A percentile compares a stretch with the other conserved stretches of the same genome.
These are phyloP conservation scores for Zeus faber DNA, from an alignment of 2,113 vertebrate species.

Conservation along the genomic window DNA sequence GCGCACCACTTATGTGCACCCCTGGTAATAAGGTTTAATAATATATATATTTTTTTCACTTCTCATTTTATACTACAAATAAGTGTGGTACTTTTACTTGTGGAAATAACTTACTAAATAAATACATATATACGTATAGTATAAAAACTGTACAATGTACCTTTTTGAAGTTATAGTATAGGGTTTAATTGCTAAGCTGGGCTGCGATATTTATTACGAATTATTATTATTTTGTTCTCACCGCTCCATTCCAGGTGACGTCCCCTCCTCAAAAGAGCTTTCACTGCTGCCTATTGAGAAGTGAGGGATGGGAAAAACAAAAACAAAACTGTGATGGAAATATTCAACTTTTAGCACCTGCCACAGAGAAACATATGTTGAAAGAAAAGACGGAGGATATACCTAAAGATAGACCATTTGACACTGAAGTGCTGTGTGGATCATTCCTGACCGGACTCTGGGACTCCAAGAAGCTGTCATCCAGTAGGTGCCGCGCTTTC, in stretches of 20 bases:
- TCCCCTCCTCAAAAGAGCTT: slow-evolving; percentile 93
- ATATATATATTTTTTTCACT: too few relatives aligned
- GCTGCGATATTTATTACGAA: too few relatives aligned
- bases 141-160: background rate
- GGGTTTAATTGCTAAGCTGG: background rate
- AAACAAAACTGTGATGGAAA: too few relatives aligned
- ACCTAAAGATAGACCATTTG: slow-evolving; percentile 89
- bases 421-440: slow-evolving; percentile 62
- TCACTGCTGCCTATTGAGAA: slow-evolving; percentile 88
- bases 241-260: slow-evolving; percentile 89
- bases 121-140: too few relatives aligned
- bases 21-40: too few relatives aligned
- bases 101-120: too few relatives aligned
- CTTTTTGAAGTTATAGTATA: background rate
- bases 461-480: slow-evolving; percentile 93
- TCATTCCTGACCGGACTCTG: slow-evolving; percentile 82
- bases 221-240: slow-evolving; percentile 57
- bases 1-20: too few relatives aligned
- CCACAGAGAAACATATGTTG: too few relatives aligned
- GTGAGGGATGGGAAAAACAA: slow-evolving; percentile 1
- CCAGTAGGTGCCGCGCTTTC: slow-evolving; percentile 90
- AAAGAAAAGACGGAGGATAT: slow-evolving; percentile 7
- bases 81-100: too few relatives aligned
- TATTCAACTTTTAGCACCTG: too few relatives aligned
- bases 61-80: too few relatives aligned